Evolutionary conservation across 2,888 invertebrate genomes (phyloP).

Genomic region (Eristalis intricaria): DNA sequence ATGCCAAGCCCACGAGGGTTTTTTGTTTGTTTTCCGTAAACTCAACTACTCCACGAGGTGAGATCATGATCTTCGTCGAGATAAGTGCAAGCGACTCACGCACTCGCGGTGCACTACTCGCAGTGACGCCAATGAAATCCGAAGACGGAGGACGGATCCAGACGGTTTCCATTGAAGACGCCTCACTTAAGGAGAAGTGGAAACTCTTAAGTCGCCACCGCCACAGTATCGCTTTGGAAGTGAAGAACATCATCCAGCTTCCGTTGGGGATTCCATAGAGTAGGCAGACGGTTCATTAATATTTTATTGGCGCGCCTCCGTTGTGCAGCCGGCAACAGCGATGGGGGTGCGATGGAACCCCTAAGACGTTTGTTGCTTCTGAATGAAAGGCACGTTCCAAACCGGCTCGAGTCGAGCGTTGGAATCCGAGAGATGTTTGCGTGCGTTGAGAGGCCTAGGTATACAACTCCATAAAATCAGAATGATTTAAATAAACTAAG

Average conservation of each 20-base stretch:
- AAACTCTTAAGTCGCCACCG: background rate
- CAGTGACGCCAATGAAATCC: no score
- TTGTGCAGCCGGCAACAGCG: background rate
- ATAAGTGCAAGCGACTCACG: background rate
- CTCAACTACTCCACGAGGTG: constrained; percentile 36
- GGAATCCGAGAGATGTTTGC: no score
- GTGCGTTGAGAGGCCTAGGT: background rate
- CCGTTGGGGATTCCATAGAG: background rate
- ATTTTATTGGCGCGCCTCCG: constrained; percentile 1
- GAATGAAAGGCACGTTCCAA: background rate
- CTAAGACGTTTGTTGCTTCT: background rate
- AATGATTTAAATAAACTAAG: background rate
- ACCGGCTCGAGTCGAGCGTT: background rate
- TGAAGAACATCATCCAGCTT: constrained; percentile 2
- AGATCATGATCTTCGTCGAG: background rate
- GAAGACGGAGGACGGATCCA: no score
- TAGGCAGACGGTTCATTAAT: background rate
- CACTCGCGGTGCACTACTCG: no score
- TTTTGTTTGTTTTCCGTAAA: constrained; percentile 30
- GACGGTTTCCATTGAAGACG: background rate
- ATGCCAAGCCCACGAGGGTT: background rate
- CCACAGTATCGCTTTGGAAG: background rate
- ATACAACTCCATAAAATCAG: background rate
- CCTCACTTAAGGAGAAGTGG: background rate
- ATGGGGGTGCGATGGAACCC: background rate